phyloP scores from a whole-genome alignment of 2,888 invertebrate genomes.

The Beris morrisii region DNA sequence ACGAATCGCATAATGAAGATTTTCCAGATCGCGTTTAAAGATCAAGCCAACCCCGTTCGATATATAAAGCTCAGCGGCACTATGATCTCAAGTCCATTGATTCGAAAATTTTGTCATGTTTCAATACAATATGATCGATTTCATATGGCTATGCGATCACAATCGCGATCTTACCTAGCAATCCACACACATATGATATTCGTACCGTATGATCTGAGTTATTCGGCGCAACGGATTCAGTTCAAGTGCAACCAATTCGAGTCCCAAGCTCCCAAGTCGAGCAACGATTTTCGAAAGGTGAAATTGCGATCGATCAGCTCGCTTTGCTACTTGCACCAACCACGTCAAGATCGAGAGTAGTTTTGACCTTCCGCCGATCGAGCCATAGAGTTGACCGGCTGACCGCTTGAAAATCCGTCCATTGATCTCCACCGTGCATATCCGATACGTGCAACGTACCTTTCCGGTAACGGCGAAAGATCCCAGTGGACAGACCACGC shows the following conservation, averaged over 20 bases:
- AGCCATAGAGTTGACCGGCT: background rate
- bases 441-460: slow-evolving; percentile 6
- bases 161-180: no score
- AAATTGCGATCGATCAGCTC: slow-evolving; percentile 1
- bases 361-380: slow-evolving; percentile 15
- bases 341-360: slow-evolving; percentile 10
- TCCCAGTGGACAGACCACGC: no score
- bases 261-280: slow-evolving; percentile 8
- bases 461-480: background rate
- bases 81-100: no score
- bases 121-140: no score
- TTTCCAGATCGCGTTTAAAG: no score
- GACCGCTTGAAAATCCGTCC: slow-evolving; percentile 15
- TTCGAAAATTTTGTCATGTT: no score
- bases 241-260: slow-evolving; percentile 27
- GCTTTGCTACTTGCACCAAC: slow-evolving; percentile 1
- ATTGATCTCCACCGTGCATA: background rate
- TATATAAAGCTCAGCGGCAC: no score
- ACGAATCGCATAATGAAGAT: no score
- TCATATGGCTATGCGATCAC: no score
- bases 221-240: slow-evolving; percentile 20
- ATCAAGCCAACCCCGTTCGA: no score
- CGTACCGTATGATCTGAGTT: no score
- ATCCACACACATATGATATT: no score
- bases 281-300: slow-evolving; percentile 1